These are phyloP conservation scores for Drosophila melanogaster DNA, from an alignment of 1,140 invertebrate species.

Conservation along the genomic window Release_6_plus_ISO1_MT NT_033779.5:1740501-1741000, in stretches of 20 bases:
- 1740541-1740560: not conserved
- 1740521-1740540: not conserved
- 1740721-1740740: conserved; percentile 3
- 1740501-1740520: no score
- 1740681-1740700: conserved; percentile 27
- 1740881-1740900: not conserved
- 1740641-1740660: conserved; percentile 55
- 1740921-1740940: no score
- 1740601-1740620: conserved; percentile 37
- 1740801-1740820: not conserved
- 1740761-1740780: not conserved
- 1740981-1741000: conserved; percentile 12
- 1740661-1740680: conserved; percentile 42
- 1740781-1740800: not conserved
- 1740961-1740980: conserved; percentile 7
- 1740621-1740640: conserved; percentile 8
- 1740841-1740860: conserved; percentile 19
- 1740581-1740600: not conserved
- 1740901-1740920: conserved; percentile 1
- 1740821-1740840: conserved; percentile 40
- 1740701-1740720: conserved; percentile 13
- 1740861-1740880: conserved; percentile 17
- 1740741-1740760: conserved; percentile 17
- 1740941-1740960: conserved; percentile 21
- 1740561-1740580: not conserved